A percentile compares a stretch with the other conserved stretches of the same genome.
These are phyloP conservation scores for Achroia grisella DNA, from an alignment of 1,140 invertebrate genomes.

Conservation along the genomic window DNA sequence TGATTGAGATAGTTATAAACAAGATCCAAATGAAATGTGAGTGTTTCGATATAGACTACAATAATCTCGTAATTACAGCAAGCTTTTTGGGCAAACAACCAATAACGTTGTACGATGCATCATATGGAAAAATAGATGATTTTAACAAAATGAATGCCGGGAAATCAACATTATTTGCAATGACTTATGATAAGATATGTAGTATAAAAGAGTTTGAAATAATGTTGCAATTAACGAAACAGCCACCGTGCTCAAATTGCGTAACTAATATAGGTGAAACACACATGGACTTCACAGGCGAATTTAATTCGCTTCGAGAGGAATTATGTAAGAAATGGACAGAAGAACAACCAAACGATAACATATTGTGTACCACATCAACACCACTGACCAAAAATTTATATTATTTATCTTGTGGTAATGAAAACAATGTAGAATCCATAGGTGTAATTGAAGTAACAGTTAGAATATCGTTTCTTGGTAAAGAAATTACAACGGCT, in stretches of 20 bases:
- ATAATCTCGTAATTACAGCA: slow-evolving; percentile 53
- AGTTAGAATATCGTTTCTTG: slow-evolving; percentile 55
- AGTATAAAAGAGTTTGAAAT: slow-evolving; percentile 49
- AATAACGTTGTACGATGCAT: slow-evolving; percentile 51
- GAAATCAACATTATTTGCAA: slow-evolving; percentile 58
- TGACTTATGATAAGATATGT: slow-evolving; percentile 67
- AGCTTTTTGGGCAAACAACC: slow-evolving; percentile 55
- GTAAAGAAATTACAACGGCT: slow-evolving; percentile 60
- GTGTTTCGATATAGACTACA: slow-evolving; percentile 54
- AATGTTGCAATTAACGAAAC: slow-evolving; percentile 41
- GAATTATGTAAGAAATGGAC: slow-evolving; percentile 56
- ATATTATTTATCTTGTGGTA: slow-evolving; percentile 49
- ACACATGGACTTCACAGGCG: slow-evolving; percentile 46
- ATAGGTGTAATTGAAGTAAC: slow-evolving; percentile 60
- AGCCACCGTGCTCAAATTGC: slow-evolving; percentile 52
- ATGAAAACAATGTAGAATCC: slow-evolving; percentile 35
- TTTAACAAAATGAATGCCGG: slow-evolving; percentile 51
- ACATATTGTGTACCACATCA: slow-evolving; percentile 57
- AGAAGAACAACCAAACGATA: slow-evolving; percentile 48
- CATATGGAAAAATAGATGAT: slow-evolving; percentile 48
- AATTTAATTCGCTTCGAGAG: slow-evolving; percentile 42
- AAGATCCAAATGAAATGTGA: slow-evolving; percentile 67
- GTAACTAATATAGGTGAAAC: slow-evolving; percentile 54
- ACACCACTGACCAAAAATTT: slow-evolving; percentile 51
- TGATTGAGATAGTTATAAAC: slow-evolving; percentile 59